Evolutionary conservation across 1,140 invertebrate genomes (phyloP), one percentile per base, ranked within the genome.

Genomic region (Lanistes nyassanus): DNA sequence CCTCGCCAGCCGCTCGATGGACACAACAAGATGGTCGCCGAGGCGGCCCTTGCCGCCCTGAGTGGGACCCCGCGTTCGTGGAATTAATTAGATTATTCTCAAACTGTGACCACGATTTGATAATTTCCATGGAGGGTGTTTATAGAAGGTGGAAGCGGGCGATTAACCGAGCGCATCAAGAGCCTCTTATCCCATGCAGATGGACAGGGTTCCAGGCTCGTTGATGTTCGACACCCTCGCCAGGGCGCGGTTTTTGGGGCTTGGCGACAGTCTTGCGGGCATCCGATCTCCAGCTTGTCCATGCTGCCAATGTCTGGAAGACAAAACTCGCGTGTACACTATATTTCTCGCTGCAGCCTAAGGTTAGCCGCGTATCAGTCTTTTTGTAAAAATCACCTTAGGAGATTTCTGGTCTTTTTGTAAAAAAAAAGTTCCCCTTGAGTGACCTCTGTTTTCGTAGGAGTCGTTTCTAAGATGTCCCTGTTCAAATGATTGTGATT

Each of bases 81-180:
- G 62, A 36, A 36, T 64, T 64, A 64, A 64, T 64, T 64, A 34
- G 62, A 64, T 64, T 64, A 64, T 64, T 64, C 62, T 36, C 62
- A 64, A 64, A 64, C 62, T 64, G 62, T 64, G 56, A 60, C 56
- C 56, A 60, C 56, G 56, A 60, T 60, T 60, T 60, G 56, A 60
- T 60, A 60, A 60, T 60, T 60, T 31, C 23, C 13, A 31, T 31
- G 56, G 56, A 60, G 56, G 29, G 56, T 60, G 56, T 60, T 60
- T 60, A 31, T 31, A 60, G 56, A 60, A 31, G 56, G 56, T 26
- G 23, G 56, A 31, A 23, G 56, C 23, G 56, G 56, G 11, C n/a
- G 29, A 26, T 60, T n/a, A 31, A 23, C 42, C 42, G 42, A 60
- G 56, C 23, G 56, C 56, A n/a, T 60, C n/a, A 60, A 60, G 56